phyloP scores from a whole-genome alignment of 2,113 vertebrate species.

The Neodontobutis hainanensis region DNA sequence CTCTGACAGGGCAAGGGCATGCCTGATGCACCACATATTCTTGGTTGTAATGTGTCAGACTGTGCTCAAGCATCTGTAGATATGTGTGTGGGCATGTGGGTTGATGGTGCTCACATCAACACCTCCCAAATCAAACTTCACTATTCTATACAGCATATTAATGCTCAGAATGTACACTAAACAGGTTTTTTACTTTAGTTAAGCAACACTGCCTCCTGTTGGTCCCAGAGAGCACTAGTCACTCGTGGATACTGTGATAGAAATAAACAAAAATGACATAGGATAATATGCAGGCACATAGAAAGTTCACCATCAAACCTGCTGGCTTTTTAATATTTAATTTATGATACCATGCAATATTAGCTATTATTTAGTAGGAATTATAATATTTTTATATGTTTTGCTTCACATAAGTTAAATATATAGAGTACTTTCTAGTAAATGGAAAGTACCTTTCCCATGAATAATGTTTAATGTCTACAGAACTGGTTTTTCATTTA shows the following conservation, averaged over 20 bases:
- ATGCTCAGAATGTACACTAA: neutral
- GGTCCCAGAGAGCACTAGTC: neutral
- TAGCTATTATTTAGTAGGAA: neutral
- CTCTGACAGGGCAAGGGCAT: conserved; percentile 53
- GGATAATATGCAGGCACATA: too few species aligned
- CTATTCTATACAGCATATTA: conserved; percentile 34
- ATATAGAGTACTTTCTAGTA: too few species aligned
- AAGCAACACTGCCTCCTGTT: conserved; percentile 67
- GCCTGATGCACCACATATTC: conserved; percentile 34
- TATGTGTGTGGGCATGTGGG: too few species aligned
- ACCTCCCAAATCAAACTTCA: neutral
- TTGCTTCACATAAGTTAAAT: too few species aligned
- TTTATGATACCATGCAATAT: too few species aligned
- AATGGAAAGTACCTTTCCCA: too few species aligned
- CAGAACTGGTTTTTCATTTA: conserved; percentile 4
- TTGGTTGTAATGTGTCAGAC: conserved; percentile 1
- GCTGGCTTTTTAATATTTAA: too few species aligned
- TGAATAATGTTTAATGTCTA: neutral
- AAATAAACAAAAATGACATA: neutral
- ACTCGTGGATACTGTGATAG: neutral
- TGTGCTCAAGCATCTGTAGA: neutral
- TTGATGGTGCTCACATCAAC: conserved; percentile 1
- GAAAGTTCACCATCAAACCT: too few species aligned
- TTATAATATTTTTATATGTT: neutral
- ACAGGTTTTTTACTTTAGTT: conserved; percentile 3